Evolutionary conservation across 2,113 vertebrate genomes (phyloP), one percentile per base, ranked within the genome.

Genomic region (Bubo scandiacus): DNA sequence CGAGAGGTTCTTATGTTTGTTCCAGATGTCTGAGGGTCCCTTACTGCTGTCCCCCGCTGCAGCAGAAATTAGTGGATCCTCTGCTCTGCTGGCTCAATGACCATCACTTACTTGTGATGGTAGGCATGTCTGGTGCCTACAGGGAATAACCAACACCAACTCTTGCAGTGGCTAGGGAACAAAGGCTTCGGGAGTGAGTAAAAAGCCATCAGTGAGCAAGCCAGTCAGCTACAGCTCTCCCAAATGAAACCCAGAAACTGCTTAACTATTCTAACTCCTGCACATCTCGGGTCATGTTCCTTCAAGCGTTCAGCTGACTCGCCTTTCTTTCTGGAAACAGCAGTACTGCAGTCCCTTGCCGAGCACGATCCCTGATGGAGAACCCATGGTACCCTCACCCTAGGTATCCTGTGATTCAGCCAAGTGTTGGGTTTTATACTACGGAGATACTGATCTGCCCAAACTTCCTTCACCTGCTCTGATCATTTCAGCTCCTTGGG

Each of bases 401-500:
- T 86, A 10, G 0, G 59, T 86, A 85, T 84, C 51, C 57, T 68
- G 68, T 43, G 42, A 92, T 72, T 49, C 93, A 96, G 92, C 79
- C 95, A 94, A 96, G 80, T 66, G 83, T 11, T 91, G 90, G 90
- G 68, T 15, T 96, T 97, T 94, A 67, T 83, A 81, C 95, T 49
- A 84, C 2, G 32, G 96, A 97, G 88, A 96, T 83, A 80, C 86
- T 3, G 58, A 89, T 92, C 86, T 79, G 70, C 62, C 85, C 95
- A 94, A 94, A 97, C 92, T 98, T 97, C 92, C 86, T 96, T 98
- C 97, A 98, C 98, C 97, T 98, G 90, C 96, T 96, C 94, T 94
- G 93, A 94, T 94, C 91, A 83, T 95, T 94, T 86, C 59, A 92
- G 51, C 55, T 96, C 97, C 97, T 96, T 88, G 72, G 97, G 91